Conservation (phyloP, 2,797 vertebrate species). For the Diceros bicornis region DNA sequence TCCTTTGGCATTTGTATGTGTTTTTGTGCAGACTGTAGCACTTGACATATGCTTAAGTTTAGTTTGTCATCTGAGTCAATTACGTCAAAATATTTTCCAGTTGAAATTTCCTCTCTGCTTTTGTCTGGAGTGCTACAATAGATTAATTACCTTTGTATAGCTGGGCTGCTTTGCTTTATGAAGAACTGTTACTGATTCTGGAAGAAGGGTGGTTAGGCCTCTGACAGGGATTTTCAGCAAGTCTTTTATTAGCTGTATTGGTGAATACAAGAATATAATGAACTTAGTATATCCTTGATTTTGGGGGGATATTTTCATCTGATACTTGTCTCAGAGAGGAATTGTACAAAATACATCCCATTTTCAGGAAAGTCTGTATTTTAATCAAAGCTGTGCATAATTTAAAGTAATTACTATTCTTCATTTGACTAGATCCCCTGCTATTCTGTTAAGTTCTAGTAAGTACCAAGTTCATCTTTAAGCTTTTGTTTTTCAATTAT, state of each 20-base stretch:
- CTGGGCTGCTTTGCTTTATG: constrained; percentile 11
- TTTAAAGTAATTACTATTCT: constrained; percentile 11
- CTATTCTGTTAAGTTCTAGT: background rate
- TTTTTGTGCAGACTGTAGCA: constrained; percentile 53
- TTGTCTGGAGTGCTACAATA: constrained; percentile 85
- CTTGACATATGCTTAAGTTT: constrained; percentile 89
- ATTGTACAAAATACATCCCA: background rate
- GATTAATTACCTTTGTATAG: constrained; percentile 89
- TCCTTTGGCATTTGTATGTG: background rate
- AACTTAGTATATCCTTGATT: background rate
- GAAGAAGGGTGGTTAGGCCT: constrained; percentile 71
- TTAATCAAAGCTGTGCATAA: background rate
- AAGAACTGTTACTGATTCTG: constrained; percentile 78
- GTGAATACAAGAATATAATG: constrained; percentile 58
- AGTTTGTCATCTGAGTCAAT: constrained; percentile 92
- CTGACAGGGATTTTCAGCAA: constrained; percentile 69
- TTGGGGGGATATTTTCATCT: constrained; percentile 23
- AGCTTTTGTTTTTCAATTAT: constrained; percentile 13
- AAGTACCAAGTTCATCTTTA: constrained; percentile 36
- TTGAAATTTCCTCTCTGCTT: constrained; percentile 87
- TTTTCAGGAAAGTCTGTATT: constrained; percentile 8
- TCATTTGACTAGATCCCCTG: background rate
- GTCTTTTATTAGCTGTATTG: constrained; percentile 44
- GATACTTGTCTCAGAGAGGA: background rate
- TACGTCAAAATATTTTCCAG: constrained; percentile 90